Percentiles rank a stretch among this genome's conserved stretches.
phyloP scores from a whole-genome alignment of 1,140 invertebrate species.

The Diabrotica undecimpunctata region DNA sequence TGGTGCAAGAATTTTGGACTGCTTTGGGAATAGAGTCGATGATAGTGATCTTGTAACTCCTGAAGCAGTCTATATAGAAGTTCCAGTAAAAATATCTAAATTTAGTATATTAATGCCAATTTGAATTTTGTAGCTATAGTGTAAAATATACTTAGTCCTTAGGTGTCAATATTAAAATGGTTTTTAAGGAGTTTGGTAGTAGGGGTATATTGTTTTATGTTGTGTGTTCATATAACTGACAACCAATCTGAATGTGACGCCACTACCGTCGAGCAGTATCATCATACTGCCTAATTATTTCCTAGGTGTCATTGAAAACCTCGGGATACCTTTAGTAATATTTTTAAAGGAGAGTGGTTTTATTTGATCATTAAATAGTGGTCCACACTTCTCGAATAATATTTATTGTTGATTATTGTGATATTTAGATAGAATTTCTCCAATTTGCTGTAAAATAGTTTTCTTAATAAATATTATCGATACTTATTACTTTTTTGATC shows the following conservation, averaged over 20 bases:
- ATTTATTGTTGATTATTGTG: too few species aligned
- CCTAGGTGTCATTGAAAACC: conserved; percentile 9
- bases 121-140: conserved; percentile 38
- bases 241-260: conserved; percentile 42
- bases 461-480: too few species aligned
- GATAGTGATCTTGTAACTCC: conserved; percentile 32
- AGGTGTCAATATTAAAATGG: conserved; percentile 46
- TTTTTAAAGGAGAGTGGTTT: background rate
- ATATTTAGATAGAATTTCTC: too few species aligned
- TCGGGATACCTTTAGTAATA: background rate
- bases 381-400: too few species aligned
- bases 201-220: conserved; percentile 43
- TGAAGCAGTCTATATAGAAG: conserved; percentile 39
- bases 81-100: conserved; percentile 45
- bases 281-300: conserved; percentile 10
- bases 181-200: conserved; percentile 45
- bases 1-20: conserved; percentile 11
- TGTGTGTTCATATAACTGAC: conserved; percentile 42
- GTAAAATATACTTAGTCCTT: conserved; percentile 43
- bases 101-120: conserved; percentile 48
- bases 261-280: background rate
- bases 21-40: conserved; percentile 7
- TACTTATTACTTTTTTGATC: too few species aligned
- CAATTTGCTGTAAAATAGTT: too few species aligned
- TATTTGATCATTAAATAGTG: background rate